A percentile compares a stretch with the other conserved stretches of the same genome.
phyloP scores from a whole-genome alignment of 1,140 invertebrate species.

The Drosophila elegans region DNA sequence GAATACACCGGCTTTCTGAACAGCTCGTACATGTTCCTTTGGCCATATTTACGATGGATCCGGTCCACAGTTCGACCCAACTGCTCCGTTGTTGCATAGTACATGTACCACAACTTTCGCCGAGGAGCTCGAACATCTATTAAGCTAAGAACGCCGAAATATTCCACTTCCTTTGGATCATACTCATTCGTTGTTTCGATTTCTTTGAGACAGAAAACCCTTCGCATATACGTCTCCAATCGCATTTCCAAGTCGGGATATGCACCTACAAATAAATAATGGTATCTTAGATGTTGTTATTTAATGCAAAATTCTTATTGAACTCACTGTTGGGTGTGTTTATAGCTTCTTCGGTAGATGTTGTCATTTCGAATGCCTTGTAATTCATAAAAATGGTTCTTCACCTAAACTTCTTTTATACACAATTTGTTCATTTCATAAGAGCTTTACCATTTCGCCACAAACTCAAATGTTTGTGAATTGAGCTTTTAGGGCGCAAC shows the following conservation, averaged over 20 bases:
- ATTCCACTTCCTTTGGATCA: conserved; percentile 44
- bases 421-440: background rate
- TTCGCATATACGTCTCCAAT: conserved; percentile 42
- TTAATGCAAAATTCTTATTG: background rate
- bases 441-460: conserved; percentile 19
- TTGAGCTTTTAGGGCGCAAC: background rate
- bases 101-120: conserved; percentile 65
- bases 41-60: conserved; percentile 61
- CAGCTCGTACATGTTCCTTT: conserved; percentile 65
- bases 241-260: conserved; percentile 42
- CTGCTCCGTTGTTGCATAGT: conserved; percentile 38
- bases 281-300: no score
- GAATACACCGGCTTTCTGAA: conserved; percentile 59
- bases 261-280: background rate
- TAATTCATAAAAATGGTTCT: background rate
- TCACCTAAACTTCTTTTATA: conserved; percentile 9
- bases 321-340: conserved; percentile 20
- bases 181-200: conserved; percentile 10
- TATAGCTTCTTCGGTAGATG: background rate
- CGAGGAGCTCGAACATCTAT: conserved; percentile 43
- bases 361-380: conserved; percentile 2
- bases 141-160: conserved; percentile 57
- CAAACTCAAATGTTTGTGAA: background rate
- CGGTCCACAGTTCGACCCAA: conserved; percentile 47
- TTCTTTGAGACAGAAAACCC: conserved; percentile 7